Conservation (phyloP, 2,888 invertebrate genomes). For the Pollenia griseotomentosa region DNA sequence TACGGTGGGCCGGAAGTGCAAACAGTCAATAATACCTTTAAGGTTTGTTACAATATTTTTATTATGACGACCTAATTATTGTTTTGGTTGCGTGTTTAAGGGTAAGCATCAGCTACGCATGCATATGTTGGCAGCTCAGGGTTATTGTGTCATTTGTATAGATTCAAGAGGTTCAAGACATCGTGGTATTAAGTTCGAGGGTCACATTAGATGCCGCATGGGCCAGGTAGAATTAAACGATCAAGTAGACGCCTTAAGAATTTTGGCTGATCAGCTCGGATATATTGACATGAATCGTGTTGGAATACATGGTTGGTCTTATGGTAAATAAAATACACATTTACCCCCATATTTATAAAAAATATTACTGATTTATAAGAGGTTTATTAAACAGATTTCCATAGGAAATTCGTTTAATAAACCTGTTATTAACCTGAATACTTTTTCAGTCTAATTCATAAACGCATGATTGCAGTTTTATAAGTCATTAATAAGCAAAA, state of each 20-base stretch:
- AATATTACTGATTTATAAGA: too few relatives aligned
- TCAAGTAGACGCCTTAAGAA: conserved; percentile 96
- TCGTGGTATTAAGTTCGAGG: conserved; percentile 96
- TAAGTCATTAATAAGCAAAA: too few relatives aligned
- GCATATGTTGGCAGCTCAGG: conserved; percentile 97
- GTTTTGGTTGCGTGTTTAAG: conserved; percentile 83
- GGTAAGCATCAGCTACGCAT: conserved; percentile 95
- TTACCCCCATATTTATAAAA: too few relatives aligned
- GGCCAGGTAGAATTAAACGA: conserved; percentile 97
- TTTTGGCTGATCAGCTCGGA: conserved; percentile 92
- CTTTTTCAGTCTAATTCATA: too few relatives aligned
- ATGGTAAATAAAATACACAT: conserved; percentile 86
- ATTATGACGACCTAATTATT: background rate
- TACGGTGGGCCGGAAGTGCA: conserved; percentile 99
- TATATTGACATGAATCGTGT: conserved; percentile 96
- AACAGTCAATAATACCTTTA: conserved; percentile 97
- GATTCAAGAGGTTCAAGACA: conserved; percentile 98
- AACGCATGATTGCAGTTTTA: too few relatives aligned
- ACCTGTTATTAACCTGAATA: too few relatives aligned
- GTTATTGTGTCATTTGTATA: conserved; percentile 97
- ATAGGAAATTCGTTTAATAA: too few relatives aligned
- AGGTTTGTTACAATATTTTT: conserved; percentile 85
- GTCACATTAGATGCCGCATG: conserved; percentile 94
- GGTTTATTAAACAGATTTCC: too few relatives aligned
- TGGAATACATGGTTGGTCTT: conserved; percentile 99